Conservation (phyloP, 2,888 invertebrate genomes). For the Lissonota sp. region DNA sequence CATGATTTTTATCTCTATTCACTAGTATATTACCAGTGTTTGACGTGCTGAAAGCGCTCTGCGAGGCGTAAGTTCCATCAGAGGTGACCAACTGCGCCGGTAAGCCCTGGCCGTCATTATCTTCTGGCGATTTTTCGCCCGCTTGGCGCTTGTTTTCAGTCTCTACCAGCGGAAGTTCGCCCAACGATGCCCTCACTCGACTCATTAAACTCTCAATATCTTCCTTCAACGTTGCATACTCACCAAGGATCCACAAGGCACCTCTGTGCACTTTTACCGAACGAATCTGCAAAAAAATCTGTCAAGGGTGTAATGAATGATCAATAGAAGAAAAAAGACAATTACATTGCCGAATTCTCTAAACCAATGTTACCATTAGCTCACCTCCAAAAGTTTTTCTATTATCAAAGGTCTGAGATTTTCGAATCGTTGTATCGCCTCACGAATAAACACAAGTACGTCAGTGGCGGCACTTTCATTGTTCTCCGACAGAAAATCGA, state of each 20-base stretch:
- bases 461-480: constrained; percentile 96
- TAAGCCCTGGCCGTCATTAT: constrained; percentile 71
- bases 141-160: constrained; percentile 89
- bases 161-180: constrained; percentile 85
- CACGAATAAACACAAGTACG: constrained; percentile 96
- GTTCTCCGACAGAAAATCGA: constrained; percentile 96
- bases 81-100: constrained; percentile 94
- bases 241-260: constrained; percentile 98
- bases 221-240: constrained; percentile 92
- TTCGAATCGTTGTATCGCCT: constrained; percentile 97
- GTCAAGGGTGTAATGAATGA: constrained; percentile 85
- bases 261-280: constrained; percentile 97
- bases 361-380: background rate
- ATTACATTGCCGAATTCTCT: constrained; percentile 1
- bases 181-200: constrained; percentile 90
- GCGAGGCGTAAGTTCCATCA: constrained; percentile 99
- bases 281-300: constrained; percentile 94
- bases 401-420: constrained; percentile 92
- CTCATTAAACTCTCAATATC: constrained; percentile 93
- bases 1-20: background rate
- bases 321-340: constrained; percentile 54
- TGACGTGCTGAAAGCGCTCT: constrained; percentile 96
- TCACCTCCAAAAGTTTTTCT: constrained; percentile 84
- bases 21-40: constrained; percentile 81
- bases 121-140: constrained; percentile 88